phyloP scores from a whole-genome alignment of 2,888 invertebrate genomes.

The Agrilus cyanescens region DNA sequence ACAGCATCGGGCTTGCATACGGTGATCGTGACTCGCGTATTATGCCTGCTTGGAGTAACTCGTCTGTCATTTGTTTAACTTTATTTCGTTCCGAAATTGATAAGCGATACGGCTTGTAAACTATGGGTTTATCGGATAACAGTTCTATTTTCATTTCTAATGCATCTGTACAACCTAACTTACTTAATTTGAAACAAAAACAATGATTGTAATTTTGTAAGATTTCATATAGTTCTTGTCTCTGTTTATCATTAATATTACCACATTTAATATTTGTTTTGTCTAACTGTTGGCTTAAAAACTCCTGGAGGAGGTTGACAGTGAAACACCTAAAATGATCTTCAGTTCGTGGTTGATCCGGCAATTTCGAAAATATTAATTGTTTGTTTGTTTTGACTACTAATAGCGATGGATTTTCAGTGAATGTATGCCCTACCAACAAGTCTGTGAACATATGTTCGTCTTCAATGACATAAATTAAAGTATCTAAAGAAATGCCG shows the following conservation, averaged over 20 bases:
- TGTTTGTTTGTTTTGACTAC: neutral
- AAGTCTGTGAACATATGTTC: conserved; percentile 1
- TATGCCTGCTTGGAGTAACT: neutral
- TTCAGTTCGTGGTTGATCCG: too few species aligned
- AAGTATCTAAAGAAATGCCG: too few species aligned
- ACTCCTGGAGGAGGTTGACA: too few species aligned
- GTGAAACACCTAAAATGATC: too few species aligned
- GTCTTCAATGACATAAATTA: conserved; percentile 1
- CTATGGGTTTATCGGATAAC: conserved; percentile 2
- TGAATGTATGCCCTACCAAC: conserved; percentile 4
- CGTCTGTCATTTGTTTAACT: neutral
- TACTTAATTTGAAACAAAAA: conserved; percentile 1
- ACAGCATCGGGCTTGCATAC: conserved; percentile 3
- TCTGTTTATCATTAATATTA: neutral
- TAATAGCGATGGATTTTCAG: neutral
- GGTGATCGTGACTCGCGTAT: conserved; percentile 1
- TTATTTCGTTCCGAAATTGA: neutral
- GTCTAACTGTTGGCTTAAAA: too few species aligned
- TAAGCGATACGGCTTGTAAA: conserved; percentile 1
- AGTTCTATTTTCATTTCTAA: neutral
- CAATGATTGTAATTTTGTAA: conserved; percentile 7
- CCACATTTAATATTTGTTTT: conserved; percentile 1
- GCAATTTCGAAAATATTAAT: neutral
- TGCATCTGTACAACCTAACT: conserved; percentile 1
- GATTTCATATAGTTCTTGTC: conserved; percentile 6